Conservation (phyloP, 2,888 invertebrate genomes). For the Romanomermis culicivorax region DNA sequence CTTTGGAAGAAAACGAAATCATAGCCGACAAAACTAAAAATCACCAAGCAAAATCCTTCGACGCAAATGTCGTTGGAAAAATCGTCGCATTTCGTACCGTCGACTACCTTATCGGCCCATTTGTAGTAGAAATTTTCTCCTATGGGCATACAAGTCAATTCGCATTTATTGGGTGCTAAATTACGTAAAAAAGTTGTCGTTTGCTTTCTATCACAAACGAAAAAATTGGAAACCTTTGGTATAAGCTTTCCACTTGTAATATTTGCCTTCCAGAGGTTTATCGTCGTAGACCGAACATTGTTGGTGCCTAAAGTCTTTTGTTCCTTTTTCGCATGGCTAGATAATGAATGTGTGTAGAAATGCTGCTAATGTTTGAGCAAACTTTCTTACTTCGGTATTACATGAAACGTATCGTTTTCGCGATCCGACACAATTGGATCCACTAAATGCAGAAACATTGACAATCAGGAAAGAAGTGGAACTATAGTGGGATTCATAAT, state of each 20-base stretch:
- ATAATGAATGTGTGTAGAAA: slow-evolving; percentile 14
- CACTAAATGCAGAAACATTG: too few relatives aligned
- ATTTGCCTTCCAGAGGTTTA: slow-evolving; percentile 54
- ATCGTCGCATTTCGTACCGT: slow-evolving; percentile 55
- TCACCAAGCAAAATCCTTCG: slow-evolving; percentile 69
- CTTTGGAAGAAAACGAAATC: too few relatives aligned
- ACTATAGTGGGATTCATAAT: too few relatives aligned
- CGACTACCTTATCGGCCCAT: slow-evolving; percentile 50
- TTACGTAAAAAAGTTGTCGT: not conserved
- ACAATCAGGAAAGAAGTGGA: not conserved
- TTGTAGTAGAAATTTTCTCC: slow-evolving; percentile 74
- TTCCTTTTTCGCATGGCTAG: slow-evolving; percentile 54
- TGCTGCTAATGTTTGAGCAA: slow-evolving; percentile 12
- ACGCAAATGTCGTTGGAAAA: slow-evolving; percentile 68
- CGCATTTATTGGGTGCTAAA: slow-evolving; percentile 60
- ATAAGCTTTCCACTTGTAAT: slow-evolving; percentile 48
- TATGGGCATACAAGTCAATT: slow-evolving; percentile 79
- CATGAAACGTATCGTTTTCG: slow-evolving; percentile 67
- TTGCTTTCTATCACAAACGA: too few relatives aligned
- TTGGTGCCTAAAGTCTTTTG: slow-evolving; percentile 55
- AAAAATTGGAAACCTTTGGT: slow-evolving; percentile 21
- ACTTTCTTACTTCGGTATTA: slow-evolving; percentile 50
- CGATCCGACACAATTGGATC: slow-evolving; percentile 46
- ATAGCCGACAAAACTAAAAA: too few relatives aligned
- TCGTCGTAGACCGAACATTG: slow-evolving; percentile 70